These are phyloP conservation scores for Apostichopus californicus DNA, from an alignment of 35 echinoderm and acorn worm species.

Conservation along the genomic window DNA sequence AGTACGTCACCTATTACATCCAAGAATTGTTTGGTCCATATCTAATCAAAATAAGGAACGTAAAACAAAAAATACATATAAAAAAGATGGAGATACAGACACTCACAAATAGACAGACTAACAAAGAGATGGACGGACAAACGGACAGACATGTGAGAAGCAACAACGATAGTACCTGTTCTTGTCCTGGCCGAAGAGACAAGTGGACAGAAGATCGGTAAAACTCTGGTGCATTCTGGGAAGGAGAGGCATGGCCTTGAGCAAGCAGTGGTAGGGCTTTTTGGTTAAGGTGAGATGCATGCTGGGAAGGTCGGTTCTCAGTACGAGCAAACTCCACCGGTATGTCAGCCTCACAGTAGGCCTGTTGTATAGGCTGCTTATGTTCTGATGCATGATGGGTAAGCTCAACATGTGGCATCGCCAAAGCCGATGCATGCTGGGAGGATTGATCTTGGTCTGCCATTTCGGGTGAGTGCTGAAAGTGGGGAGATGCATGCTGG, in stretches of 20 bases:
- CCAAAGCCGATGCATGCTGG: neutral
- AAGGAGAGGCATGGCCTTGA: neutral
- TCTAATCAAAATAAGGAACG: too few species aligned
- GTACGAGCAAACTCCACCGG: neutral
- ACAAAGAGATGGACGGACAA: neutral
- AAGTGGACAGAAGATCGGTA: constrained; percentile 44
- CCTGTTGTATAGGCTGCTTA: neutral
- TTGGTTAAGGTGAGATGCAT: constrained; percentile 15
- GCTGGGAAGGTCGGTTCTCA: constrained; percentile 10
- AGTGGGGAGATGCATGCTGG: constrained; percentile 2
- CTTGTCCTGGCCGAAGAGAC: constrained; percentile 2
- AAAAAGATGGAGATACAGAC: neutral
- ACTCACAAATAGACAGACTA: neutral
- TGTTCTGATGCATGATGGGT: neutral
- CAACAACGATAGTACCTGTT: constrained; percentile 10
- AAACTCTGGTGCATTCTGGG: constrained; percentile 41
- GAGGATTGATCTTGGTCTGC: neutral
- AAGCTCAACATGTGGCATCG: neutral
- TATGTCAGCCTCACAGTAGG: neutral
- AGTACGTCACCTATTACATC: too few species aligned
- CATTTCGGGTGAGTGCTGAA: neutral
- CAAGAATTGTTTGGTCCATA: too few species aligned
- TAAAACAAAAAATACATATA: neutral
- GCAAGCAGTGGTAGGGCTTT: neutral
- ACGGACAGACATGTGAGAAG: neutral